Conservation (phyloP, 1,140 invertebrate genomes). For the Rhizoglyphus robini region DNA sequence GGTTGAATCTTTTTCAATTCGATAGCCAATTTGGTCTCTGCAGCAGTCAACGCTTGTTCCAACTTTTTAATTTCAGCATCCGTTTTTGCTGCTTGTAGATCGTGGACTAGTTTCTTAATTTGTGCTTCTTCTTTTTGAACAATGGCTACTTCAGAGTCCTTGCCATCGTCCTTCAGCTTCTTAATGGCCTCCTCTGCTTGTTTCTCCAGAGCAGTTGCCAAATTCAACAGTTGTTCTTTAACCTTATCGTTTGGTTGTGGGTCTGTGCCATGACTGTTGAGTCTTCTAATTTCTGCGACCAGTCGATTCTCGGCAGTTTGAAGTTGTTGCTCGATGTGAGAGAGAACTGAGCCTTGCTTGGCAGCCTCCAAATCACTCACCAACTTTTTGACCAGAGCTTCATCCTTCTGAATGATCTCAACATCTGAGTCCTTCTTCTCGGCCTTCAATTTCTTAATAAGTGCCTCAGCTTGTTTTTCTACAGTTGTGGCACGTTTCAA, state of each 20-base stretch:
- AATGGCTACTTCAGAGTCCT: not conserved
- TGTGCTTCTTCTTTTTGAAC: not conserved
- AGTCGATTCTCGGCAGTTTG: too few relatives aligned
- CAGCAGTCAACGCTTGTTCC: too few relatives aligned
- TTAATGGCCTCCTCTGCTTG: not conserved
- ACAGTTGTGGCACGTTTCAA: not conserved
- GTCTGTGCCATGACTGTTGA: not conserved
- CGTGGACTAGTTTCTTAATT: too few relatives aligned
- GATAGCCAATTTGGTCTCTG: too few relatives aligned
- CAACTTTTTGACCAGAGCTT: not conserved
- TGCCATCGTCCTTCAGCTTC: not conserved
- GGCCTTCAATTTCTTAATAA: not conserved
- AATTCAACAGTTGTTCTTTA: not conserved
- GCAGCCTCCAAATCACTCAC: not conserved
- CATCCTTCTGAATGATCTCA: not conserved
- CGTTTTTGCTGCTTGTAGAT: too few relatives aligned
- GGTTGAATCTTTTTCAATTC: too few relatives aligned
- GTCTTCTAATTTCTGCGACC: too few relatives aligned
- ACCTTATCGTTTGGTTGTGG: too few relatives aligned
- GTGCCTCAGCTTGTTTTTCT: not conserved
- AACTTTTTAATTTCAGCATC: too few relatives aligned
- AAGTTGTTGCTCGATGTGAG: too few relatives aligned
- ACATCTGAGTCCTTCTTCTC: not conserved
- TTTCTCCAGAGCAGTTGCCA: not conserved
- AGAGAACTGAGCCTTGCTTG: too few relatives aligned